Evolutionary conservation across 1,140 invertebrate species (phyloP).

Genomic region (Cyrtorhinus lividipennis): DNA sequence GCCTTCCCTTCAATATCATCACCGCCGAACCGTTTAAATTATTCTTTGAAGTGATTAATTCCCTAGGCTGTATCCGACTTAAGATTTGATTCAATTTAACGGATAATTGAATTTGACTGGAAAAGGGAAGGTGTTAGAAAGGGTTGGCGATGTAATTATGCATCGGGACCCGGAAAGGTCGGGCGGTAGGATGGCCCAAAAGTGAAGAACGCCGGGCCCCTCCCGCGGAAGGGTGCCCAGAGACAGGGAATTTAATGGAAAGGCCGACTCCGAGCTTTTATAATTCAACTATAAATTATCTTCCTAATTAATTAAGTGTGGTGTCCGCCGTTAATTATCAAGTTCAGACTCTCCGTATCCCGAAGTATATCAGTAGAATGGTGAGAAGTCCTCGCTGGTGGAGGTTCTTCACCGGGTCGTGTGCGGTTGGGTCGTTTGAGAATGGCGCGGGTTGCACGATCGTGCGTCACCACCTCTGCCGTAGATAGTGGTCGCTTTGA

Average conservation of each 20-base stretch:
- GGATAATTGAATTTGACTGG: not conserved
- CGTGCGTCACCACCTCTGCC: not conserved
- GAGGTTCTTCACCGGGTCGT: not conserved
- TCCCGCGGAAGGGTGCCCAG: too few species aligned
- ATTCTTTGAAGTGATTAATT: not conserved
- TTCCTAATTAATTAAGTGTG: slow-evolving; percentile 5
- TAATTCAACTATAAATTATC: slow-evolving; percentile 9
- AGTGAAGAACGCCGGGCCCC: not conserved
- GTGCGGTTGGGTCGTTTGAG: not conserved
- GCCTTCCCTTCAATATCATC: not conserved
- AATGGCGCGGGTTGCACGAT: not conserved
- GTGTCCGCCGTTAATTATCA: slow-evolving; percentile 7
- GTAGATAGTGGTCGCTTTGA: not conserved
- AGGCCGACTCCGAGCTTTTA: slow-evolving; percentile 5
- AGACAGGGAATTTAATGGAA: not conserved
- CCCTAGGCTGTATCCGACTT: not conserved
- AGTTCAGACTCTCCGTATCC: not conserved
- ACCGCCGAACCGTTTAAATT: not conserved
- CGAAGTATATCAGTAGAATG: not conserved
- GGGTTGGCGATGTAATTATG: not conserved
- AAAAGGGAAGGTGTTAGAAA: not conserved
- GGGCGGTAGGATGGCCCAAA: not conserved
- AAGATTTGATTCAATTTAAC: slow-evolving; percentile 5
- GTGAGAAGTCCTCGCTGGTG: not conserved
- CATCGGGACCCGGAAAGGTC: not conserved